Evolutionary conservation across 2,797 vertebrate species (phyloP).

Genomic region (Pangasius djambal): DNA sequence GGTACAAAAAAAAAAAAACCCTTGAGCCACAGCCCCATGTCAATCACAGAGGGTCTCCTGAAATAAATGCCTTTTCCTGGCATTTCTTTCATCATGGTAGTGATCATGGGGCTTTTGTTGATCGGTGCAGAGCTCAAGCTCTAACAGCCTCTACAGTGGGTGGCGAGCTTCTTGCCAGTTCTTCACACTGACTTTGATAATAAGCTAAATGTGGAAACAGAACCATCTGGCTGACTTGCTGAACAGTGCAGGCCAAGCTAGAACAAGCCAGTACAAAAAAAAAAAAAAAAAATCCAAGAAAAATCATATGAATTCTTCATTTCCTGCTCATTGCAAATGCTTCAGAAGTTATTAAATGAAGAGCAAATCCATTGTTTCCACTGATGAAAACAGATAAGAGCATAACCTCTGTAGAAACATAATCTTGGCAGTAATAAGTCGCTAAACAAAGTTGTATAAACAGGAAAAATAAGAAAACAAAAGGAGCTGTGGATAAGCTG

Average conservation of each 20-base stretch:
- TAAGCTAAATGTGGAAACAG: slow-evolving; percentile 56
- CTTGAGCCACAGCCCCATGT: slow-evolving; percentile 22
- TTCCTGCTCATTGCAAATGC: slow-evolving; percentile 25
- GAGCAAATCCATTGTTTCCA: slow-evolving; percentile 24
- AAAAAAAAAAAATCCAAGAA: neutral
- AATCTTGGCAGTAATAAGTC: slow-evolving; percentile 17
- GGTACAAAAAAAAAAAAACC: slow-evolving; percentile 13
- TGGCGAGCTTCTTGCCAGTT: slow-evolving; percentile 47
- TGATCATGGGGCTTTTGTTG: slow-evolving; percentile 46
- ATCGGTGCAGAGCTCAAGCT: slow-evolving; percentile 52
- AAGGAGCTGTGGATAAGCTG: neutral
- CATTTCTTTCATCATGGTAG: slow-evolving; percentile 46
- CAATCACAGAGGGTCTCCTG: slow-evolving; percentile 21
- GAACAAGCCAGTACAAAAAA: neutral
- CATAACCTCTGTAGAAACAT: neutral
- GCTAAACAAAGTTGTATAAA: slow-evolving; percentile 12
- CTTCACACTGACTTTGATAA: slow-evolving; percentile 52
- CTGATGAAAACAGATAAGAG: slow-evolving; percentile 21
- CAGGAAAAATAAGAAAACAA: neutral
- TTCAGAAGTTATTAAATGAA: slow-evolving; percentile 43
- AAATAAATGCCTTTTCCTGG: slow-evolving; percentile 31
- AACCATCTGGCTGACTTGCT: slow-evolving; percentile 49
- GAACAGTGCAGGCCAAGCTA: slow-evolving; percentile 37
- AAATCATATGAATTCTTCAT: slow-evolving; percentile 31
- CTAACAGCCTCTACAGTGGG: slow-evolving; percentile 47